Evolutionary conservation across 2,797 vertebrate genomes (phyloP), one percentile per base, ranked within the genome.

Genomic region (Cossypha polioptera): DNA sequence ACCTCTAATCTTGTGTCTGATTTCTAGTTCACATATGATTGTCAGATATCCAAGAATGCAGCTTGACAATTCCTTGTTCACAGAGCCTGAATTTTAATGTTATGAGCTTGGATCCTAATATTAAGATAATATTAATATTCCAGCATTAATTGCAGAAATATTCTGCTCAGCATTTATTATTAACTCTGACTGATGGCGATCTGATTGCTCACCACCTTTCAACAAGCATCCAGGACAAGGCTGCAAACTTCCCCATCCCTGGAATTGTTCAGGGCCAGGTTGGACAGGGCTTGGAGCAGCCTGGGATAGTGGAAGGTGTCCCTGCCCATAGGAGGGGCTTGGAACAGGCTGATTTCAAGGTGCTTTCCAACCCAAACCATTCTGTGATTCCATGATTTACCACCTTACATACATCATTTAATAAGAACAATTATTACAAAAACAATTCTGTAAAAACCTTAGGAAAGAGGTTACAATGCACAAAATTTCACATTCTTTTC

Each of bases 1-100:
- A 94, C 35, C 78, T 58, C 35, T 83, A 68, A 92, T 94, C 53
- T 76, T 48, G 18, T 66, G 51, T 69, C 86, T 86, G 80, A 87
- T 62, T 94, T 86, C 82, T 86, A 88, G 50, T 55, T 86, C 55
- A 51, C 21, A 15, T 72, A 8, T 45, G 84, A 90, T 43, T 86
- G 51, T 69, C 47, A 24, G 36, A 25, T n/a, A 84, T 18, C 51
- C 16, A 55, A 72, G 76, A 72, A 80, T n/a, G 18, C 3, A 78
- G 28, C 31, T 50, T 88, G 55, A 55, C n/a, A 75, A 75, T 90
- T 75, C 54, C 80, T 58, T 86, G 20, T 29, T 51, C 24, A 12
- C 1, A 8, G 29, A 88, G 25, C 18, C 51, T 43, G 11, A 7
- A 35, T 76, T 88, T 81, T 28, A 61, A 35, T 53, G 24, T 22